Conservation (phyloP, 2,113 vertebrate species). For the Psammodynastes pulverulentus region DNA sequence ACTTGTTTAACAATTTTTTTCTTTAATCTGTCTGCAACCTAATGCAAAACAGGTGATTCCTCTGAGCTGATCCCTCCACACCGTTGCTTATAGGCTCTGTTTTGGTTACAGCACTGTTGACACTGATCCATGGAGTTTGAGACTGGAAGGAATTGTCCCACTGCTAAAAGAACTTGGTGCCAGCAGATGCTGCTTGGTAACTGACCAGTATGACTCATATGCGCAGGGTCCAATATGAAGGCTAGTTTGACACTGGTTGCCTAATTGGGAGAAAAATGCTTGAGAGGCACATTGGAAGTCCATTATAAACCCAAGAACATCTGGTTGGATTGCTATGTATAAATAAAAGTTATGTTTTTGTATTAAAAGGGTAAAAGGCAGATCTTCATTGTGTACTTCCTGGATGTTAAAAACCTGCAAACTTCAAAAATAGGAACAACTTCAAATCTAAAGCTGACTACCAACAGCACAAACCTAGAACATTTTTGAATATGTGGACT, state of each 20-base stretch:
- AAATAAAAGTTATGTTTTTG: background rate
- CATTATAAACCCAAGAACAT: background rate
- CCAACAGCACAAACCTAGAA: background rate
- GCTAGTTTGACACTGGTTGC: background rate
- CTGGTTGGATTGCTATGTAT: background rate
- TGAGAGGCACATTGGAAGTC: background rate
- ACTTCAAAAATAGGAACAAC: slow-evolving; percentile 1
- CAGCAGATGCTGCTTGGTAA: background rate
- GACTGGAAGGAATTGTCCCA: background rate
- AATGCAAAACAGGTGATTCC: background rate
- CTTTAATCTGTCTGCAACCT: background rate
- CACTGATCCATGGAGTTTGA: background rate
- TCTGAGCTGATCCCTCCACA: background rate
- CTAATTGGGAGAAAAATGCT: background rate
- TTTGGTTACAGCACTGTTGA: background rate
- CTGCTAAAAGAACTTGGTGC: background rate
- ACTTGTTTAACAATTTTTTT: background rate
- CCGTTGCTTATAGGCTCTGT: background rate
- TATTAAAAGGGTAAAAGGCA: background rate
- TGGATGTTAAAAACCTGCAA: background rate
- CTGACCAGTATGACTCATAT: background rate
- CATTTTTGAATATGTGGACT: background rate
- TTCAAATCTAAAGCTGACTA: background rate
- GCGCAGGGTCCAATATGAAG: background rate
- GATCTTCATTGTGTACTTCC: background rate